Evolutionary conservation across 2,888 invertebrate species (phyloP).

Genomic region (Chaetogeoica ovagalla): DNA sequence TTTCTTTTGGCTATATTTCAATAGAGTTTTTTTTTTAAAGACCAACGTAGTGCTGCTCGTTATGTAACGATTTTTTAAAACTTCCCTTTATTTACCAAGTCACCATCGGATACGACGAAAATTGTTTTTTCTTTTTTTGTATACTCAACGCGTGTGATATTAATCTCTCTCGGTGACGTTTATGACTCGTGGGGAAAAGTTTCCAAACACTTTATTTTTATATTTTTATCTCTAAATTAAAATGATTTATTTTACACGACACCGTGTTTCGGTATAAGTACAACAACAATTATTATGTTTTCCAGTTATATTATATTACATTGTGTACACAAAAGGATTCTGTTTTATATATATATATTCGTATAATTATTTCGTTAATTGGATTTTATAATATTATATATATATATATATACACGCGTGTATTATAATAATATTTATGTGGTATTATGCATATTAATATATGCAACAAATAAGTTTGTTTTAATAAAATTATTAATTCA

Average conservation of each 20-base stretch:
- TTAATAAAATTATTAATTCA: conserved; percentile 1
- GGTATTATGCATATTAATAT: not conserved
- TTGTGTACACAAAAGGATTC: not conserved
- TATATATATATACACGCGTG: no score
- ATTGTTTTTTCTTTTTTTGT: conserved; percentile 31
- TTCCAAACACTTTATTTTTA: not conserved
- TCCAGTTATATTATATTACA: not conserved
- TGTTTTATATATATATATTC: not conserved
- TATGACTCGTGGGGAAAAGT: conserved; percentile 6
- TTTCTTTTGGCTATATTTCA: no score
- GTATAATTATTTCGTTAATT: not conserved
- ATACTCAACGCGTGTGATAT: conserved; percentile 18
- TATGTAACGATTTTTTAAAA: not conserved
- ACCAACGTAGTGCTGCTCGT: not conserved
- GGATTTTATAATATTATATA: not conserved
- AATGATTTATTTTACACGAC: conserved; percentile 18
- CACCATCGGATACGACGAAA: not conserved
- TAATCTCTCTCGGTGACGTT: conserved; percentile 22
- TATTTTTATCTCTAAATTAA: conserved; percentile 22
- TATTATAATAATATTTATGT: no score
- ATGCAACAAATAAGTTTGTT: not conserved
- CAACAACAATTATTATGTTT: not conserved
- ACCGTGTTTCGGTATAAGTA: not conserved
- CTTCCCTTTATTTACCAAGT: conserved; percentile 22
- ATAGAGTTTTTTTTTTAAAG: no score